Evolutionary conservation across 2,113 vertebrate genomes (phyloP).

Genomic region (Meleagris gallopavo): DNA sequence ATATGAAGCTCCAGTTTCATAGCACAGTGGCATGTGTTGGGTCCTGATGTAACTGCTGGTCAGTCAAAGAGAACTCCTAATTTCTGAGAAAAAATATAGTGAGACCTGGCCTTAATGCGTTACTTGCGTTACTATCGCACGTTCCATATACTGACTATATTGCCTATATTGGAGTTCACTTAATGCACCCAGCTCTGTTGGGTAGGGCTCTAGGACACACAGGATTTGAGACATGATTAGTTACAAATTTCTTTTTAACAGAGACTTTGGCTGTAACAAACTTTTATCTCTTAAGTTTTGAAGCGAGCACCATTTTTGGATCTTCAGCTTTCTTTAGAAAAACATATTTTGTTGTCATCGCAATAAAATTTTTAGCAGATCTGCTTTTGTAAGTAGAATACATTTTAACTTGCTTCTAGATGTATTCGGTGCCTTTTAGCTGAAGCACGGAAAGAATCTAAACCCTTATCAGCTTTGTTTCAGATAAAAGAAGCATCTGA

Average conservation of each 20-base stretch:
- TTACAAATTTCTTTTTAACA: background rate
- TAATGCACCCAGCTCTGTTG: background rate
- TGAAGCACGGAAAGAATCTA: background rate
- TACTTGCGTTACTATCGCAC: background rate
- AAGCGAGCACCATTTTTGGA: background rate
- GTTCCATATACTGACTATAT: background rate
- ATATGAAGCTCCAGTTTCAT: background rate
- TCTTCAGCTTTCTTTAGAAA: background rate
- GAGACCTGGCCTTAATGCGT: background rate
- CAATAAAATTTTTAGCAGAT: background rate
- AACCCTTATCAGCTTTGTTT: background rate
- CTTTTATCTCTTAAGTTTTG: background rate
- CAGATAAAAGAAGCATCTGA: background rate
- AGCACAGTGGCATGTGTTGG: fast-evolving
- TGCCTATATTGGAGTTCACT: background rate
- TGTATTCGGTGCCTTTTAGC: background rate
- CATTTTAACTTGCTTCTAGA: background rate
- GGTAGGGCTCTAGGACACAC: background rate
- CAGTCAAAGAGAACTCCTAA: background rate
- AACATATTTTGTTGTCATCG: background rate
- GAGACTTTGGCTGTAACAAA: background rate
- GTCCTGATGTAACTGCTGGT: background rate
- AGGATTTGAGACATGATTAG: background rate
- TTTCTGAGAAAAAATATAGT: background rate
- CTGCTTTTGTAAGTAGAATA: background rate